Evolutionary conservation across 2,797 vertebrate species (phyloP).

Genomic region (Chelon labrosus): DNA sequence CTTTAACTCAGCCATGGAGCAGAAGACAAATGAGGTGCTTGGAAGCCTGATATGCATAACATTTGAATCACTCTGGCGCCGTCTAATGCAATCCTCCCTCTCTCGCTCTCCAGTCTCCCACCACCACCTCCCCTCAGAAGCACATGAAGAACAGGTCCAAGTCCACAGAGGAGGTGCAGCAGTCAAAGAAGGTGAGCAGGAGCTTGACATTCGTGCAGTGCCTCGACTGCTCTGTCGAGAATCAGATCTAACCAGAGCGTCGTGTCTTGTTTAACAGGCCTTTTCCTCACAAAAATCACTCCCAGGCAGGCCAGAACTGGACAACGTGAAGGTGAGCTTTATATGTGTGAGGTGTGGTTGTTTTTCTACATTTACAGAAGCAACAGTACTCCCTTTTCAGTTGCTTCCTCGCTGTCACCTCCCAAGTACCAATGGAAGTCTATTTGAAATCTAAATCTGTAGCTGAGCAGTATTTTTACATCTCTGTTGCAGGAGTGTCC

Average conservation of each 20-base stretch:
- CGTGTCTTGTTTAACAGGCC: constrained; percentile 69
- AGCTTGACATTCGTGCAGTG: not conserved
- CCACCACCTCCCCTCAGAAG: constrained; percentile 87
- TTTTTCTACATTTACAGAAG: not conserved
- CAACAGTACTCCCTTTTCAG: not conserved
- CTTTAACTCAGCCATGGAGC: constrained; percentile 75
- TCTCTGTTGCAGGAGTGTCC: constrained; percentile 77
- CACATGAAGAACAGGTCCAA: constrained; percentile 89
- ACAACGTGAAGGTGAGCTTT: constrained; percentile 84
- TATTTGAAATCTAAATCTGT: not conserved
- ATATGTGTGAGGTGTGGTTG: not conserved
- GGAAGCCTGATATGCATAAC: not conserved
- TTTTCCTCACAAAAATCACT: constrained; percentile 90
- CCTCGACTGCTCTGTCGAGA: not conserved
- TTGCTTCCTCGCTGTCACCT: not conserved
- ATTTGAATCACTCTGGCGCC: not conserved
- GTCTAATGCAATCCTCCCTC: constrained; percentile 17
- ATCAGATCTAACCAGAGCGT: not conserved
- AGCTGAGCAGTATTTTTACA: not conserved
- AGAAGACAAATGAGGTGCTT: constrained; percentile 77
- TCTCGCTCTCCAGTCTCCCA: constrained; percentile 65
- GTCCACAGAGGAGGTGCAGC: constrained; percentile 89
- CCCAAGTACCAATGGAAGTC: not conserved
- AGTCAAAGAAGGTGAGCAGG: constrained; percentile 85
- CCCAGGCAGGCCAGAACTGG: constrained; percentile 85